Conservation (phyloP, 2,113 vertebrate species). For the Melanocharis versteri region DNA sequence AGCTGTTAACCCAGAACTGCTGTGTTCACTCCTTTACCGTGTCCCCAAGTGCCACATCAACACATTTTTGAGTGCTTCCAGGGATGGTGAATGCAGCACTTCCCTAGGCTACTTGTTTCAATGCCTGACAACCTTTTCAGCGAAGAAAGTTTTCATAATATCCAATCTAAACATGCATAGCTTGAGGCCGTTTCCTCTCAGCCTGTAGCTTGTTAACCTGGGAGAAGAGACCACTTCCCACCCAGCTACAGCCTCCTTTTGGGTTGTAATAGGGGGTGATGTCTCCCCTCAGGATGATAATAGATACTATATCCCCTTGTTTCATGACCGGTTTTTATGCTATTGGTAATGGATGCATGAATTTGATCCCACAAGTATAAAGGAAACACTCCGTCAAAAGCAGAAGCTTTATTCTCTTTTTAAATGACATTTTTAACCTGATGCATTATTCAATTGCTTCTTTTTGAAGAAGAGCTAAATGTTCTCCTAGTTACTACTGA, state of each 20-base stretch:
- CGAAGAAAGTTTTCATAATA: neutral
- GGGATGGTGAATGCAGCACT: too few species aligned
- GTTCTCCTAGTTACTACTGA: neutral
- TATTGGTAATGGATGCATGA: neutral
- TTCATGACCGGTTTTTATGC: neutral
- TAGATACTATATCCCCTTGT: neutral
- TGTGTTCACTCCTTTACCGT: neutral
- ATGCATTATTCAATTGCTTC: neutral
- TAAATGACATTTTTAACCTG: neutral
- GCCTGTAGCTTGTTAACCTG: neutral
- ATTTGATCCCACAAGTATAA: neutral
- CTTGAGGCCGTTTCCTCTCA: neutral
- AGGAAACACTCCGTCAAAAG: neutral
- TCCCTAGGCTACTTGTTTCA: neutral
- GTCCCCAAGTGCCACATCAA: neutral
- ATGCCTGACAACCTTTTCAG: neutral
- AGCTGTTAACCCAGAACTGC: neutral
- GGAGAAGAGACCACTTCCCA: neutral
- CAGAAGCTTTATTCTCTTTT: neutral
- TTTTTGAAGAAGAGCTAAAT: neutral
- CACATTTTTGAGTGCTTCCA: neutral
- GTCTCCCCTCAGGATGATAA: neutral
- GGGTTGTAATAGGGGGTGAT: too few species aligned
- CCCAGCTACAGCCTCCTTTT: neutral
- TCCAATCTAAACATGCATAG: neutral